Evolutionary conservation across 1,140 invertebrate species (phyloP).

Genomic region (Macrocentrus cingulum): DNA sequence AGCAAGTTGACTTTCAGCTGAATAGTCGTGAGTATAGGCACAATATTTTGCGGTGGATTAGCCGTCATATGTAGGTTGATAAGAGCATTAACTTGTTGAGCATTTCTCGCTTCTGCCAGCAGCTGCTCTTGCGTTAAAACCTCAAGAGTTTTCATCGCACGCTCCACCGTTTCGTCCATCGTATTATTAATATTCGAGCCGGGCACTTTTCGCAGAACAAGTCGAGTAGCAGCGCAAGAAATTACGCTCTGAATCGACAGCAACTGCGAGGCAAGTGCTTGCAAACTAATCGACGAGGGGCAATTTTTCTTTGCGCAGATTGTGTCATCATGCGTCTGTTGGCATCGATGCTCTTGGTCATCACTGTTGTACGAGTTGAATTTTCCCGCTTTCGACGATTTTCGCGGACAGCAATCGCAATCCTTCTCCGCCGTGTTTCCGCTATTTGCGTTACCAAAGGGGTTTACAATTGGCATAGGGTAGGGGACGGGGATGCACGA

Average conservation of each 20-base stretch:
- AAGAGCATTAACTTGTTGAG: slow-evolving; percentile 47
- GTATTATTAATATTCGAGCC: slow-evolving; percentile 42
- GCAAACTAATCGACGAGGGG: slow-evolving; percentile 45
- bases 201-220: slow-evolving; percentile 46
- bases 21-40: slow-evolving; percentile 45
- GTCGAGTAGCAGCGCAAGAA: slow-evolving; percentile 43
- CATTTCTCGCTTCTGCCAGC: slow-evolving; percentile 40
- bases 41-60: slow-evolving; percentile 40
- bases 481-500: slow-evolving; percentile 35
- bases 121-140: slow-evolving; percentile 46
- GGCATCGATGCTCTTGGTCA: slow-evolving; percentile 37
- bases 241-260: slow-evolving; percentile 47
- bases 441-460: not conserved
- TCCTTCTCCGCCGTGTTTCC: slow-evolving; percentile 11
- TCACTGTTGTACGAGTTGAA: slow-evolving; percentile 11
- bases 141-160: slow-evolving; percentile 35
- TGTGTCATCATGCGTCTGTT: slow-evolving; percentile 30
- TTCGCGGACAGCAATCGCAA: slow-evolving; percentile 34
- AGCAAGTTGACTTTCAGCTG: slow-evolving; percentile 52
- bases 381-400: not conserved
- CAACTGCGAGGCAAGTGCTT: slow-evolving; percentile 50
- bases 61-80: slow-evolving; percentile 51
- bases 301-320: slow-evolving; percentile 46
- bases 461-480: slow-evolving; percentile 29
- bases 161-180: slow-evolving; percentile 46